Base-by-base conservation (phyloP, 2,113 vertebrate species). In the Oreotrochilus melanogaster region DNA sequence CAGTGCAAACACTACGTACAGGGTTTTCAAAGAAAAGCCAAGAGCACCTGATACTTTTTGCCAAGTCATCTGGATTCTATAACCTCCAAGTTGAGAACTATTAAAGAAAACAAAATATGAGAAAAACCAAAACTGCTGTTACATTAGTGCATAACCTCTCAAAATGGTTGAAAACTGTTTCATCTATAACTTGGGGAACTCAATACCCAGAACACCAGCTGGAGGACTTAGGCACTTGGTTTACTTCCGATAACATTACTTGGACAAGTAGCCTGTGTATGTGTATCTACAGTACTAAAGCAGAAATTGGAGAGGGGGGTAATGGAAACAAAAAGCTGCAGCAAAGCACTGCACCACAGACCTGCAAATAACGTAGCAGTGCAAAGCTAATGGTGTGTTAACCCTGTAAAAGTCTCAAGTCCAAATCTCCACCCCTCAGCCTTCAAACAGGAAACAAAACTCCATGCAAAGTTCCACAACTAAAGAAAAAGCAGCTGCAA, bases 1-100 rank as follows among this genome's bases (percentile, higher is more conserved):
- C 98, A 98, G 98, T 98, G 98, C 98, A 98, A 98, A 98, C 96
- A 83, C 97, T 97, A 98, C 97, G 95, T 96, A 98, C 98, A 98
- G 97, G 97, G 97, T 97, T 98, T 98, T 98, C 97, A 98, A 97
- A 97, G 96, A 95, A 98, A 97, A 98, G 97, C 96, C 96, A 97
- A 97, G 98, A 98, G 97, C 98, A 98, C 97, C 98, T 97, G 98
- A 97, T 97, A 96, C 97, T 98, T 98, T 98, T 98, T 97, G 95
- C 98, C 97, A 98, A 98, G 97, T 98, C 97, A 98, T 97, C 97
- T 91, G 95, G 97, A 98, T 96, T 97, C 97, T 97, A 92, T 86
- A 96, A 96, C 89, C 96, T 97, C 96, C 96, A 98, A 97, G 96
- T 94, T 96, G 97, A 97, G 97, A 97, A 97, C 96, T 96, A 95